These are phyloP conservation scores for Alviniconcha marisindica DNA, from an alignment of 1,140 invertebrate species.

Conservation along the genomic window DNA sequence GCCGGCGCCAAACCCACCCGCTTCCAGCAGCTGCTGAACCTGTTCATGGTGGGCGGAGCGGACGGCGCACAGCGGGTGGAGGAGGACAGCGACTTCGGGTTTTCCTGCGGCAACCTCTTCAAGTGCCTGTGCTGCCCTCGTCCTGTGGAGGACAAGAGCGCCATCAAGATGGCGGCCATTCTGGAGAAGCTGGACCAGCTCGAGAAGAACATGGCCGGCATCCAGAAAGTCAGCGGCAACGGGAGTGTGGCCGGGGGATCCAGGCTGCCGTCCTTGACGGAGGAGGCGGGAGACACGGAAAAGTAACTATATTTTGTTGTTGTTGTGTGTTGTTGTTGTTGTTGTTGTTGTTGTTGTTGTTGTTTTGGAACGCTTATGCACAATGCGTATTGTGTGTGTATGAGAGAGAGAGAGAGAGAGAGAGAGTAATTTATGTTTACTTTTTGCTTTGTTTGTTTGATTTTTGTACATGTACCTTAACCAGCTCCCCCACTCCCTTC, in stretches of 20 bases:
- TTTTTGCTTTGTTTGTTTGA: no score
- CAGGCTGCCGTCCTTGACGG: slow-evolving; percentile 9
- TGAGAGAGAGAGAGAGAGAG: no score
- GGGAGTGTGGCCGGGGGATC: background rate
- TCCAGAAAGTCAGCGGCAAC: background rate
- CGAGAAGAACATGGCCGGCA: slow-evolving; percentile 44
- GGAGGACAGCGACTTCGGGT: slow-evolving; percentile 64
- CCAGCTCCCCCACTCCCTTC: no score
- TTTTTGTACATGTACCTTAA: no score
- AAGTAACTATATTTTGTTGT: slow-evolving; percentile 32
- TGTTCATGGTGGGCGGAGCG: slow-evolving; percentile 30
- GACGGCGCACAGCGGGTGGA: background rate
- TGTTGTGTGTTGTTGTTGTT: no score
- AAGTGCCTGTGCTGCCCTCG: slow-evolving; percentile 67
- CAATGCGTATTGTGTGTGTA: no score
- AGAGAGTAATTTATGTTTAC: no score
- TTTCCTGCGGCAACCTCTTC: slow-evolving; percentile 69
- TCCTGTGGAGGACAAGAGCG: slow-evolving; percentile 41
- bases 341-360: no score
- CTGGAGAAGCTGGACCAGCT: slow-evolving; percentile 60
- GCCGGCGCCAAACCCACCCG: slow-evolving; percentile 7
- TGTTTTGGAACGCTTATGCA: no score
- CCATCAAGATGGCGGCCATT: slow-evolving; percentile 55
- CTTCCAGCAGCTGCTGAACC: slow-evolving; percentile 28
- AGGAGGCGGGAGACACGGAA: slow-evolving; percentile 36